A percentile compares a stretch with the other conserved stretches of the same genome.
Evolutionary conservation across 1,140 invertebrate species (phyloP).

Genomic region (Lasaia peninsularis): DNA sequence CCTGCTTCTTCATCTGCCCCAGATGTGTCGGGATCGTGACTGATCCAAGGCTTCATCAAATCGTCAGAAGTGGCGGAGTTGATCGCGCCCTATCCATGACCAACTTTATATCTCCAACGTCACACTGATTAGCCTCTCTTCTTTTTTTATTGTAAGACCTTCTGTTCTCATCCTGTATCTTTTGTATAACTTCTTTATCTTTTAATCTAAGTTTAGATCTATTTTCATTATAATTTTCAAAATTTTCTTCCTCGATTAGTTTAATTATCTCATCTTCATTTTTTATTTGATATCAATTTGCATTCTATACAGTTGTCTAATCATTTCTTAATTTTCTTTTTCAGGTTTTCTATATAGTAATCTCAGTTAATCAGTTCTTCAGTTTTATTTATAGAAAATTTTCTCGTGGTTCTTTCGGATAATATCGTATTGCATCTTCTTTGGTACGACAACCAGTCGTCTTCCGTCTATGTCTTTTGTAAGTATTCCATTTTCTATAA

Average conservation of each 20-base stretch:
- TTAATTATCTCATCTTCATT: constrained; percentile 33
- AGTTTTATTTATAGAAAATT: constrained; percentile 53
- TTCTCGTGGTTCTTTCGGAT: constrained; percentile 41
- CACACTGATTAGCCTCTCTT: constrained; percentile 30
- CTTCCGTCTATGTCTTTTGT: constrained; percentile 34
- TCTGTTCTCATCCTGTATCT: constrained; percentile 48
- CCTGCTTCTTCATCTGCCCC: no score
- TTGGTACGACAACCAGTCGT: constrained; percentile 39
- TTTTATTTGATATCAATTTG: constrained; percentile 35
- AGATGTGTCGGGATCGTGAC: no score
- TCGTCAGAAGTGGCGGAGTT: constrained; percentile 21
- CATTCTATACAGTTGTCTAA: constrained; percentile 50
- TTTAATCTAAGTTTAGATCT: constrained; percentile 21
- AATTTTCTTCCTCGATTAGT: constrained; percentile 40
- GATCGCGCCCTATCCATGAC: constrained; percentile 18
- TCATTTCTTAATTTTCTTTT: constrained; percentile 40
- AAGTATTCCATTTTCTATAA: constrained; percentile 33
- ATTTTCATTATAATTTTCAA: constrained; percentile 25
- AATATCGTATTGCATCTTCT: constrained; percentile 37
- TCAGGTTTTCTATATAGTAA: constrained; percentile 52
- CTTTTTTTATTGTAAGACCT: constrained; percentile 38
- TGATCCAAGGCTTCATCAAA: constrained; percentile 25
- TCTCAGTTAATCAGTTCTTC: constrained; percentile 47
- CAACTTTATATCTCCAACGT: constrained; percentile 36
- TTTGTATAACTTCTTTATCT: constrained; percentile 40